A percentile compares a stretch with the other conserved stretches of the same genome.
phyloP scores from a whole-genome alignment of 2,888 invertebrate species.

The Bembecia ichneumoniformis region DNA sequence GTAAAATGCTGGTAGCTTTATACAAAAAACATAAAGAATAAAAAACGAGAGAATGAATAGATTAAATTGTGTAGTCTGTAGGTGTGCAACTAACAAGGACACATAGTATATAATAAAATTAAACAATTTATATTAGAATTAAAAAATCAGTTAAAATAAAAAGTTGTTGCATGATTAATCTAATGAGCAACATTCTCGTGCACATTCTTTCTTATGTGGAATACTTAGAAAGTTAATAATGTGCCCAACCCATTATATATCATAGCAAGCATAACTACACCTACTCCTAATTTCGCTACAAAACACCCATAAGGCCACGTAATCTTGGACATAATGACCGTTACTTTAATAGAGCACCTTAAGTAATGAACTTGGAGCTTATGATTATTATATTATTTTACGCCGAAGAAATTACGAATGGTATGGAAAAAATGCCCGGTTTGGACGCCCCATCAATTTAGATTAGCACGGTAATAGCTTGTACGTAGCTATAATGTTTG shows the following conservation, averaged over 20 bases:
- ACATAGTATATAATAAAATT: no score
- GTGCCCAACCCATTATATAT: neutral
- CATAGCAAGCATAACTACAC: neutral
- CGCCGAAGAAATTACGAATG: constrained; percentile 66
- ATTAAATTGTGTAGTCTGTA: no score
- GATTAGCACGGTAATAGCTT: constrained; percentile 63
- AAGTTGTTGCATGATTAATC: no score
- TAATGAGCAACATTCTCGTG: no score
- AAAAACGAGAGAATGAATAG: no score
- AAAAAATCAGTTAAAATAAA: no score
- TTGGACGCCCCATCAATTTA: constrained; percentile 70
- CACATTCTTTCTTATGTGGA: no score
- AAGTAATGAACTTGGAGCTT: constrained; percentile 60
- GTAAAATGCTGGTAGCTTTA: no score
- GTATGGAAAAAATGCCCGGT: constrained; percentile 61
- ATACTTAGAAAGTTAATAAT: no score
- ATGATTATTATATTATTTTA: constrained; percentile 66
- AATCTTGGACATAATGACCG: constrained; percentile 35
- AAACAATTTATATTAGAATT: no score
- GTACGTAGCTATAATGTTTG: constrained; percentile 24
- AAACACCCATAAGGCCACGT: constrained; percentile 26
- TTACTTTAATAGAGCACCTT: constrained; percentile 40
- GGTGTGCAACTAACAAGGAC: no score
- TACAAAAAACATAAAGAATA: no score
- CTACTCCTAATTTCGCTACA: constrained; percentile 21